A percentile compares a stretch with the other conserved stretches of the same genome.
These are phyloP conservation scores for Campoplex nolae DNA, from an alignment of 2,888 invertebrate species.

Conservation along the genomic window DNA sequence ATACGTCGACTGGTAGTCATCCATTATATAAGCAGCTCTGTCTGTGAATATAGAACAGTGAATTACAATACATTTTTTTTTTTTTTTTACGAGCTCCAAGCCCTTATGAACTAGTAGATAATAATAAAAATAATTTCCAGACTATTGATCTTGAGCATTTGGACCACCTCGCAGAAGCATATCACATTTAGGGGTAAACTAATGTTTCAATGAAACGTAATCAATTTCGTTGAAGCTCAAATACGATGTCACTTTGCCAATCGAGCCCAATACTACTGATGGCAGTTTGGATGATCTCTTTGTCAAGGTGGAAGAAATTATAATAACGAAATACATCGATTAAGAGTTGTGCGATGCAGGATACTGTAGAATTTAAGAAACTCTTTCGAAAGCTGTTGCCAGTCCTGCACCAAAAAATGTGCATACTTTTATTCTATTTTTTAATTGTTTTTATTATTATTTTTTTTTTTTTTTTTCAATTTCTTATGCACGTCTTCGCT, in stretches of 20 bases:
- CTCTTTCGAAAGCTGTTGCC: neutral
- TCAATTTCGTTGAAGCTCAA: neutral
- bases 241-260: neutral
- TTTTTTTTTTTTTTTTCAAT: slow-evolving; percentile 1
- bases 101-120: neutral
- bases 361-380: neutral
- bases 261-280: neutral
- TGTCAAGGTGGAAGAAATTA: neutral
- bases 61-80: neutral
- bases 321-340: neutral
- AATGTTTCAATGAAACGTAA: neutral
- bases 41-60: neutral
- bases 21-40: neutral
- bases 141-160: neutral
- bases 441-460: neutral
- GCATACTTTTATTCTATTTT: neutral
- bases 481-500: slow-evolving; percentile 57
- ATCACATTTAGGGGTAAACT: neutral
- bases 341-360: neutral
- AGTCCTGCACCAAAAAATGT: neutral
- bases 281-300: no score
- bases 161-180: neutral
- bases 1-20: neutral
- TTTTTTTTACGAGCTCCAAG: neutral
- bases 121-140: neutral